phyloP scores from a whole-genome alignment of 2,888 invertebrate genomes.

The Mythimna loreyi region DNA sequence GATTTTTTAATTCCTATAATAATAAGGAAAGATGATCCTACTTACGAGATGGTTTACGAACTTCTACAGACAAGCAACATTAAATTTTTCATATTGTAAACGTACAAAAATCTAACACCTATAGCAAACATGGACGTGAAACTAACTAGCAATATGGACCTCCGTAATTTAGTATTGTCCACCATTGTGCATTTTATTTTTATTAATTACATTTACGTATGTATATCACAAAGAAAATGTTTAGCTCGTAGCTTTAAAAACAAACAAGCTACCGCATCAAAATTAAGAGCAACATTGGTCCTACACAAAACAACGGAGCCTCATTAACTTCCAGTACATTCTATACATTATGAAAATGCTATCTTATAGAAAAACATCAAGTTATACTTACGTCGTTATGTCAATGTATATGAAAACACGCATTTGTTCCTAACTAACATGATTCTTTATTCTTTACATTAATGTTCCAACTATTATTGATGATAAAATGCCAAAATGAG shows the following conservation, averaged over 20 bases:
- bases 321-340: constrained; percentile 57
- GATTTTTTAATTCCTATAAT: constrained; percentile 6
- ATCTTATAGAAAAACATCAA: constrained; percentile 82
- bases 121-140: constrained; percentile 84
- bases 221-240: constrained; percentile 83
- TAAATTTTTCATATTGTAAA: constrained; percentile 71
- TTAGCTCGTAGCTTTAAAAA: constrained; percentile 73
- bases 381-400: constrained; percentile 68
- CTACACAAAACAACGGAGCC: constrained; percentile 73
- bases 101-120: constrained; percentile 84
- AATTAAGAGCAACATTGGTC: constrained; percentile 78
- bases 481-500: constrained; percentile 72
- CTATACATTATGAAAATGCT: constrained; percentile 73
- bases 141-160: constrained; percentile 86
- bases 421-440: constrained; percentile 74
- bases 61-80: constrained; percentile 73
- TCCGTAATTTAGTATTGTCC: constrained; percentile 89
- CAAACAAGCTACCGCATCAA: constrained; percentile 70
- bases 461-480: constrained; percentile 42
- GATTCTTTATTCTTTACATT: constrained; percentile 69
- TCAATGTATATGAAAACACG: constrained; percentile 84
- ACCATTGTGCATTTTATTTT: constrained; percentile 86
- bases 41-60: constrained; percentile 37
- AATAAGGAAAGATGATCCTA: constrained; percentile 29
- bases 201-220: constrained; percentile 79